These are phyloP conservation scores for Dione vanillae DNA, from an alignment of 2,888 invertebrate genomes.

Conservation along the genomic window DNA sequence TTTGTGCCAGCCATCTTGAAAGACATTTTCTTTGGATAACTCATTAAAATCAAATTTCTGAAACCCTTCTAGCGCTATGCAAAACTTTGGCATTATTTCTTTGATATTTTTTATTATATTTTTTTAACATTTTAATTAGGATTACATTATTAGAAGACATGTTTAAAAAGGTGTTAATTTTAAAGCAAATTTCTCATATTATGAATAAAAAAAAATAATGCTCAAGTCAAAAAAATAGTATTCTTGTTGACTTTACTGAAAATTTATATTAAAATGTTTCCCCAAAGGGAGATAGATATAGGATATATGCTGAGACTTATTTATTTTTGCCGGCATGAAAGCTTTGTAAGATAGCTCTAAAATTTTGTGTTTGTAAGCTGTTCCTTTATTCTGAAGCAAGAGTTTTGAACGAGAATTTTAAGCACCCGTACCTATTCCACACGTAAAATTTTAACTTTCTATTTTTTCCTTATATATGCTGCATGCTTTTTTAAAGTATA, in stretches of 20 bases:
- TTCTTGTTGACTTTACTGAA: slow-evolving; percentile 5
- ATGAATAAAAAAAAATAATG: too few relatives aligned
- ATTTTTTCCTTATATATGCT: background rate
- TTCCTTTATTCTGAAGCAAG: slow-evolving; percentile 11
- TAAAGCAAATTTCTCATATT: too few relatives aligned
- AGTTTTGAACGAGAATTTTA: slow-evolving; percentile 4
- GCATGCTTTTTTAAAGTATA: too few relatives aligned
- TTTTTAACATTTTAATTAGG: too few relatives aligned
- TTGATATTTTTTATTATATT: slow-evolving; percentile 1
- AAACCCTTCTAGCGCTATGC: slow-evolving; percentile 31
- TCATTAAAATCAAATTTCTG: slow-evolving; percentile 39
- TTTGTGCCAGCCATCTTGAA: slow-evolving; percentile 26
- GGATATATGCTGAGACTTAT: slow-evolving; percentile 13
- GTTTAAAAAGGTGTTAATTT: too few relatives aligned
- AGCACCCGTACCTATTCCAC: background rate
- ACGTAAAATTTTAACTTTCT: background rate
- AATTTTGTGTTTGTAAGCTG: slow-evolving; percentile 18
- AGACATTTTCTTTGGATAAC: slow-evolving; percentile 41
- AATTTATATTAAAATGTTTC: slow-evolving; percentile 5
- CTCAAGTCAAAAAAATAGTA: background rate
- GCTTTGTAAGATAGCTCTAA: slow-evolving; percentile 4
- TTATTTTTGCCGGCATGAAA: slow-evolving; percentile 13
- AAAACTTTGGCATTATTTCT: slow-evolving; percentile 24
- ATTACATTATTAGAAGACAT: too few relatives aligned
- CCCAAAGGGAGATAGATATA: slow-evolving; percentile 5